Evolutionary conservation across 1,140 invertebrate genomes (phyloP).

Genomic region (Ips nitidus): DNA sequence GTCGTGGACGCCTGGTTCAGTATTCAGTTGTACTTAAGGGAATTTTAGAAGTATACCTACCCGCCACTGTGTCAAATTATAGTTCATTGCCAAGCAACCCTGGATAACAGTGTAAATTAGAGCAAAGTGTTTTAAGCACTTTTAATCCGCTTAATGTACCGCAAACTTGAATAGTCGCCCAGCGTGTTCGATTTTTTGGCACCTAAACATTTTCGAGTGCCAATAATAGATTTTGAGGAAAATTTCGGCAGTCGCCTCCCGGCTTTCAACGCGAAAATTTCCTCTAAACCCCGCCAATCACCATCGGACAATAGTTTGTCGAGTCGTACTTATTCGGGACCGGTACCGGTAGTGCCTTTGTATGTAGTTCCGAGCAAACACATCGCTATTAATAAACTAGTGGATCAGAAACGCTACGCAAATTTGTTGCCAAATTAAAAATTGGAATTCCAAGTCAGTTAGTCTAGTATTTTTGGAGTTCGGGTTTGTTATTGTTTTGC

Average conservation of each 20-base stretch:
- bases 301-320: constrained; percentile 7
- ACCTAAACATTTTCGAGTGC: constrained; percentile 7
- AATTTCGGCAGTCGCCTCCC: constrained; percentile 31
- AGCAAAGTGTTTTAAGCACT: too few species aligned
- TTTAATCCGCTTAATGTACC: too few species aligned
- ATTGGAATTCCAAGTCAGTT: neutral
- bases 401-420: constrained; percentile 1
- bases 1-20: too few species aligned
- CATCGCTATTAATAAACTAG: constrained; percentile 15
- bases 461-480: constrained; percentile 1
- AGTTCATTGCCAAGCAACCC: too few species aligned
- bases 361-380: constrained; percentile 1
- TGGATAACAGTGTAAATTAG: too few species aligned
- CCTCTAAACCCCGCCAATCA: constrained; percentile 22
- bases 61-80: too few species aligned
- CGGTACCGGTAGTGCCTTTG: neutral
- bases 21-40: too few species aligned
- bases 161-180: neutral
- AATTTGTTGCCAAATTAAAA: constrained; percentile 17
- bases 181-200: constrained; percentile 30
- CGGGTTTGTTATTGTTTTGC: neutral
- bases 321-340: constrained; percentile 10
- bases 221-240: constrained; percentile 33
- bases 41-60: too few species aligned
- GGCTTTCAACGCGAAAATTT: constrained; percentile 35